Evolutionary conservation across 2,888 invertebrate species (phyloP).

Genomic region (Meiosimyza platycephala): DNA sequence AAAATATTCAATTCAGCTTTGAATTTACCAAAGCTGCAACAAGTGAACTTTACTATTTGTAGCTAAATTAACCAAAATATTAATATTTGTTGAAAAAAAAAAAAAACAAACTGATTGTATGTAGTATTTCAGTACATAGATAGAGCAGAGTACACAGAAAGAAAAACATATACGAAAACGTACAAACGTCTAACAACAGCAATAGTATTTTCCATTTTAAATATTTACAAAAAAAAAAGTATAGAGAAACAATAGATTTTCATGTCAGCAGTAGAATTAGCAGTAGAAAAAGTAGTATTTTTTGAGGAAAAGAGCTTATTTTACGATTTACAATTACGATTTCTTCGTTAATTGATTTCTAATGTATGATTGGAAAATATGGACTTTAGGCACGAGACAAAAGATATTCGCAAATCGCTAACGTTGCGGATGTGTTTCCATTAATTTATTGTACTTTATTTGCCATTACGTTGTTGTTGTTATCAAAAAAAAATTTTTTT

Average conservation of each 20-base stretch:
- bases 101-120: not conserved
- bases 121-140: conserved; percentile 30
- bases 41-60: too few species aligned
- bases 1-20: not conserved
- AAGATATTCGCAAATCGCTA: conserved; percentile 51
- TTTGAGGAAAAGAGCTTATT: conserved; percentile 29
- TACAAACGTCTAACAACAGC: too few species aligned
- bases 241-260: not conserved
- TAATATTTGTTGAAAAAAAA: too few species aligned
- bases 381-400: conserved; percentile 49
- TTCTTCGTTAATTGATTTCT: not conserved
- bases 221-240: conserved; percentile 18
- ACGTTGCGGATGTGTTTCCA: conserved; percentile 44
- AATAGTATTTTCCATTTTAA: not conserved
- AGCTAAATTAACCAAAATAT: too few species aligned
- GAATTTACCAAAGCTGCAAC: not conserved
- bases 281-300: not conserved
- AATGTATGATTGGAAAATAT: conserved; percentile 41
- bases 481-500: not conserved
- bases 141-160: not conserved
- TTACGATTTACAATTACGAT: not conserved
- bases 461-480: not conserved
- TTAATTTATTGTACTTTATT: too few species aligned
- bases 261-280: conserved; percentile 24
- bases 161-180: too few species aligned